phyloP scores from a whole-genome alignment of 2,797 vertebrate genomes.

The Intellagama lesueurii region DNA sequence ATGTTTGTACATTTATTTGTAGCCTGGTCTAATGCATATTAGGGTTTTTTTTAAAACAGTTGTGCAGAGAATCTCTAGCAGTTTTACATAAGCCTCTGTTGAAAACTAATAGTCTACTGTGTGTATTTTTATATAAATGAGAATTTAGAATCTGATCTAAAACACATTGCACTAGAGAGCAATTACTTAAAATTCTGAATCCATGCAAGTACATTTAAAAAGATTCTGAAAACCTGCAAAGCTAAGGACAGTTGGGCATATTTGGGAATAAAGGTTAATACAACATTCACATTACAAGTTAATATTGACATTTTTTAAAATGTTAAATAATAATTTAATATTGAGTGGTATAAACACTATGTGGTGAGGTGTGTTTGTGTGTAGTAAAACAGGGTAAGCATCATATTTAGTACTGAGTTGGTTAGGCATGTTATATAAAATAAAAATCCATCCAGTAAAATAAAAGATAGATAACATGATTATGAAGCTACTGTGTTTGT shows the following conservation, averaged over 20 bases:
- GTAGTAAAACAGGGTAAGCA: not conserved
- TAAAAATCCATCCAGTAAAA: not conserved
- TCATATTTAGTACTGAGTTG: not conserved
- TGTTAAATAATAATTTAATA: not conserved
- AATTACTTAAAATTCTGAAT: not conserved
- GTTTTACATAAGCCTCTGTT: not conserved
- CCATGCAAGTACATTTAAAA: not conserved
- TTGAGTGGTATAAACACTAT: not conserved
- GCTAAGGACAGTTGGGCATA: not conserved
- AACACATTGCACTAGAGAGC: not conserved
- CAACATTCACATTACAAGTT: not conserved
- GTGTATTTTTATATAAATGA: not conserved
- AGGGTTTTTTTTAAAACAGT: too few species aligned
- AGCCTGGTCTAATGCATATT: not conserved
- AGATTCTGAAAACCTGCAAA: not conserved
- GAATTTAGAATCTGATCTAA: not conserved
- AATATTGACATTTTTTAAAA: not conserved
- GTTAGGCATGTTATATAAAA: not conserved
- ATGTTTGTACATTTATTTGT: not conserved
- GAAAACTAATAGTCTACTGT: not conserved
- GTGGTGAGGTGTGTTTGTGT: too few species aligned
- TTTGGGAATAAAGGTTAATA: not conserved
- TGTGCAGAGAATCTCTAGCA: too few species aligned
- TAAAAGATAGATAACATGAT: not conserved
- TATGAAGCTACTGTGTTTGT: not conserved